Percentiles rank a stretch among this genome's conserved stretches.
Evolutionary conservation across 2,888 invertebrate genomes (phyloP).

Genomic region (Ormyrus nitidulus): DNA sequence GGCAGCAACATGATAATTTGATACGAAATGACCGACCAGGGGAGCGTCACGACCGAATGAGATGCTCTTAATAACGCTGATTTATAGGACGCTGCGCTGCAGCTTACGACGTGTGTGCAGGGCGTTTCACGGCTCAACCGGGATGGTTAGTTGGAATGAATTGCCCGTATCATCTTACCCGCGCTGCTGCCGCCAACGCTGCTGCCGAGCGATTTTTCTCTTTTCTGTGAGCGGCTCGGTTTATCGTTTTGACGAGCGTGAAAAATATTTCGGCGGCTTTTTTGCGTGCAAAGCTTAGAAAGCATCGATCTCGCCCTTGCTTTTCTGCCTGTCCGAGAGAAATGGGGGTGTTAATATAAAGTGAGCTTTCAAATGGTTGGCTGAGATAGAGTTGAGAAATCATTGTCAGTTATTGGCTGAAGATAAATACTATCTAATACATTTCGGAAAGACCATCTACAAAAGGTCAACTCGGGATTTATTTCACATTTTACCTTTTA

Average conservation of each 20-base stretch:
- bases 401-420: too few species aligned
- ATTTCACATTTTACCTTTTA: too few species aligned
- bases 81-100: conserved; percentile 70
- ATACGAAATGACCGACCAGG: conserved; percentile 72
- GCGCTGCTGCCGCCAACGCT: conserved; percentile 28
- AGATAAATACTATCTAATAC: too few species aligned
- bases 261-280: too few species aligned
- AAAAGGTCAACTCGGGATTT: too few species aligned
- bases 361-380: too few species aligned
- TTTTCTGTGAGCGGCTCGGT: not conserved
- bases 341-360: too few species aligned
- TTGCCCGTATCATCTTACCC: conserved; percentile 73
- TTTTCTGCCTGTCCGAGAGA: too few species aligned
- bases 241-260: not conserved
- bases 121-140: not conserved
- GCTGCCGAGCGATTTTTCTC: not conserved
- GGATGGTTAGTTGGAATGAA: conserved; percentile 72
- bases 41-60: conserved; percentile 68
- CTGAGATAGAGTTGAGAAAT: too few species aligned
- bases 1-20: conserved; percentile 67
- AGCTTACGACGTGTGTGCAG: conserved; percentile 64
- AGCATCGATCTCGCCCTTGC: too few species aligned
- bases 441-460: too few species aligned
- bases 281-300: too few species aligned
- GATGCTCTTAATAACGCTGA: conserved; percentile 75